Percentiles rank a stretch among this genome's conserved stretches.
These are phyloP conservation scores for Heloderma charlesbogerti DNA, from an alignment of 2,113 vertebrate species.

Conservation along the genomic window DNA sequence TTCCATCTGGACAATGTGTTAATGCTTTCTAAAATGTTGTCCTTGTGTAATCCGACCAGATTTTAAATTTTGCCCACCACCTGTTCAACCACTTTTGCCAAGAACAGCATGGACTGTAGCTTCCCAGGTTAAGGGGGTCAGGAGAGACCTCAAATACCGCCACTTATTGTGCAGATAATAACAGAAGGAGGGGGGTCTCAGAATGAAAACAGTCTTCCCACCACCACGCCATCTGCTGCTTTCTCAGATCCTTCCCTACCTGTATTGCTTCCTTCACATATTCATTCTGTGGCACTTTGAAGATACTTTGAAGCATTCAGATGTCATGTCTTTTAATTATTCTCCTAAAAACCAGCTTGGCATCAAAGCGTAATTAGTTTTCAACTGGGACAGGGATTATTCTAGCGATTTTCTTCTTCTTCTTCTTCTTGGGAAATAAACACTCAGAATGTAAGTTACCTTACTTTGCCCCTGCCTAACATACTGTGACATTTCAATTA, in stretches of 20 bases:
- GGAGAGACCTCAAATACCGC: background rate
- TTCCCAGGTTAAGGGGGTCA: background rate
- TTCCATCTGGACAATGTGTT: background rate
- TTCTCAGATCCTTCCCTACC: background rate
- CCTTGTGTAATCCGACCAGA: background rate
- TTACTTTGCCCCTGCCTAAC: background rate
- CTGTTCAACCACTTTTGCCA: background rate
- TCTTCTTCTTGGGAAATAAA: conserved; percentile 11
- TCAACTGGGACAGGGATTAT: conserved; percentile 13
- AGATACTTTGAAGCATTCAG: conserved; percentile 19
- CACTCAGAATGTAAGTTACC: conserved; percentile 11
- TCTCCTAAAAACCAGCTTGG: conserved; percentile 11
- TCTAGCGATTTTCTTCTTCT: background rate
- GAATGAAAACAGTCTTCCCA: background rate
- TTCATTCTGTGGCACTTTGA: background rate
- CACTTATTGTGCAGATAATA: background rate
- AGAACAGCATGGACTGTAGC: background rate
- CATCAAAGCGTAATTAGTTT: conserved; percentile 10
- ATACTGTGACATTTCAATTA: conserved; percentile 29
- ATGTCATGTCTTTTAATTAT: rapidly evolving
- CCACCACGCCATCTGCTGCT: background rate
- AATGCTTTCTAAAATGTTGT: background rate
- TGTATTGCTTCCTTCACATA: background rate
- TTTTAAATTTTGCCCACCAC: background rate
- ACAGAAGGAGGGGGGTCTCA: background rate